Conservation (phyloP, 2,888 invertebrate species). For the Oscheius sp. region DNA sequence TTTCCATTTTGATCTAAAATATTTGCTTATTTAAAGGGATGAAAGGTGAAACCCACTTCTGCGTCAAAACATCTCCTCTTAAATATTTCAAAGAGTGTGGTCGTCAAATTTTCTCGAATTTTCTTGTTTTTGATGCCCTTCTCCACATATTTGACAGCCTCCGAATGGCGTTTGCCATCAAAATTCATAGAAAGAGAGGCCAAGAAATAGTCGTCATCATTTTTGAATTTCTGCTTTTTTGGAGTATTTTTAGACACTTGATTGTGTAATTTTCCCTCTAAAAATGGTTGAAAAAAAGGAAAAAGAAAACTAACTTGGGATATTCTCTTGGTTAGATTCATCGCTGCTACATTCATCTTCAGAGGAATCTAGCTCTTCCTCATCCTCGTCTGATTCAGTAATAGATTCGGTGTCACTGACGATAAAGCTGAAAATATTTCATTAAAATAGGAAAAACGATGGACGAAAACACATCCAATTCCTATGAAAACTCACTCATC, state of each 20-base stretch:
- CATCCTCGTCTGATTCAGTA: not conserved
- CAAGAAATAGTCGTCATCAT: constrained; percentile 44
- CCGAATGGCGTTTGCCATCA: constrained; percentile 34
- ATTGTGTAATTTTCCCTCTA: not conserved
- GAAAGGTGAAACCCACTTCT: not conserved
- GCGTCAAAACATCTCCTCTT: constrained; percentile 35
- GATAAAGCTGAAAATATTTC: constrained; percentile 13
- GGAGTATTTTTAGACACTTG: constrained; percentile 9
- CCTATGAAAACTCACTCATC: not conserved
- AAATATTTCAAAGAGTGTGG: constrained; percentile 33
- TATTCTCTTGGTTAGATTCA: not conserved
- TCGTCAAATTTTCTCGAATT: constrained; percentile 27
- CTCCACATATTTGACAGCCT: constrained; percentile 19
- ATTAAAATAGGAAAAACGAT: not conserved
- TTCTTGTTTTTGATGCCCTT: constrained; percentile 14
- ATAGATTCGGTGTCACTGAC: constrained; percentile 17
- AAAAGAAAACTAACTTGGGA: not conserved
- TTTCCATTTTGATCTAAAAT: constrained; percentile 76
- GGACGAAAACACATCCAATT: too few relatives aligned
- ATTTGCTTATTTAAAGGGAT: not conserved
- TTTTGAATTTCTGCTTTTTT: not conserved
- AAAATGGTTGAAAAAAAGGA: not conserved
- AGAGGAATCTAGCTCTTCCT: not conserved
- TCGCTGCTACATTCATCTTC: not conserved
- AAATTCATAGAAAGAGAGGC: constrained; percentile 36